Evolutionary conservation across 2,113 vertebrate species (phyloP).

Genomic region (Hemichromis elongatus): DNA sequence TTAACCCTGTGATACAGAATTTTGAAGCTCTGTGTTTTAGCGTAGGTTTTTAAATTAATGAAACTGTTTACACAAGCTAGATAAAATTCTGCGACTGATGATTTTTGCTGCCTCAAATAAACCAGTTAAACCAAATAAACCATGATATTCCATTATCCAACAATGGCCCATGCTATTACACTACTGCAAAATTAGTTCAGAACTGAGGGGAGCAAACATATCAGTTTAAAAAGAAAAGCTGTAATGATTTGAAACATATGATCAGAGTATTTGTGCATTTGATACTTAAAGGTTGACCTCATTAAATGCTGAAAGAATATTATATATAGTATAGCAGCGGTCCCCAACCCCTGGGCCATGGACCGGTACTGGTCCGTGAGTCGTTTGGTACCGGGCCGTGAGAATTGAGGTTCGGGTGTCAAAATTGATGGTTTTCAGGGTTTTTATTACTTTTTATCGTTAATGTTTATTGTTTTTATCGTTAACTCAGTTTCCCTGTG

Average conservation of each 20-base stretch:
- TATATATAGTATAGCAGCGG: too few species aligned
- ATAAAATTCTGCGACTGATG: neutral
- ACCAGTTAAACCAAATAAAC: too few species aligned
- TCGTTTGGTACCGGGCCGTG: too few species aligned
- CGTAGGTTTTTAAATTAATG: neutral
- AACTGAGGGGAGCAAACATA: accelerated
- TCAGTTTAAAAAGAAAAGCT: neutral
- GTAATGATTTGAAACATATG: neutral
- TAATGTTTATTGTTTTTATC: too few species aligned
- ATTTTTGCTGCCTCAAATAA: neutral
- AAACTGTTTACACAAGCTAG: neutral
- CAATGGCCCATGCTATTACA: neutral
- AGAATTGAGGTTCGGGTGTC: too few species aligned
- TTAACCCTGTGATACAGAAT: neutral
- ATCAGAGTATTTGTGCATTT: neutral
- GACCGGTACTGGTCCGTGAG: too few species aligned
- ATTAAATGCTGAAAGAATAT: neutral
- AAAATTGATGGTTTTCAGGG: too few species aligned
- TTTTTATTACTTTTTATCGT: too few species aligned
- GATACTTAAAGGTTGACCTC: neutral
- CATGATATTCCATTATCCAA: neutral
- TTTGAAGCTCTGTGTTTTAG: neutral
- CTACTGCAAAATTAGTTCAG: neutral
- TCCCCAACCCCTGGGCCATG: too few species aligned
- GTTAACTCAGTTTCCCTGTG: too few species aligned